Base-by-base conservation (phyloP, 2,113 vertebrate species). In the Nipponia nippon region DNA sequence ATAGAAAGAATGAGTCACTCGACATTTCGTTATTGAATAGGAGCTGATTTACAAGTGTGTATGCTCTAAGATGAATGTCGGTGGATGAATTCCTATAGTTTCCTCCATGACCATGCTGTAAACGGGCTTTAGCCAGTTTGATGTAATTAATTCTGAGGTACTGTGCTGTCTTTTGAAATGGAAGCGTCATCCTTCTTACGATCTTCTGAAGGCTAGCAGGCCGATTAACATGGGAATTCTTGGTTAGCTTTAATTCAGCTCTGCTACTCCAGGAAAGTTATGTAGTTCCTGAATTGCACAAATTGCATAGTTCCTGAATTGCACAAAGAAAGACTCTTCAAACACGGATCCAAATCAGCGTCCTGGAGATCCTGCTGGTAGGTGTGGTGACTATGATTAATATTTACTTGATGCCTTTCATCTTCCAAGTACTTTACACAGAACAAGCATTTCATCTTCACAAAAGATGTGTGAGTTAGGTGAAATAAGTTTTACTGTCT, bases 201-300 rank as follows among this genome's bases (percentile, higher is more conserved):
- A 86, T 94, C 91, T 91, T 78, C 52, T 90, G 61, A 89, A 87
- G 88, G n/a, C 86, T 92, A 50, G 83, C 92, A 96, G 75, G 53
- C 70, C 9, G 10, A 93, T 93, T 96, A 97, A 80, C 82, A 46
- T 80, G 92, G 87, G 79, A 80, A 90, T 93, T 94, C 75, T 89
- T 95, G 94, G 90, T 97, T 93, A 95, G 89, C 84, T 94, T 94
- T 95, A 85, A 86, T 96, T 96, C 96, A 93, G 49, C 89, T 79
- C 49, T 89, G 2, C 82, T 90, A 22, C 66, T 93, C 42, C 91
- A 95, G 75, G 89, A 95, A 88, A 80, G 42, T 38, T 38, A 38
- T 53, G n/a, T 62, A 88, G 93, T 94, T 97, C 81, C 62, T 87
- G 82, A 91, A 70, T 47, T 86, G 50, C 89, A 93, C 75, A 95